These are phyloP conservation scores for Nemoura dubitans DNA, from an alignment of 2,888 invertebrate species.

Conservation along the genomic window DNA sequence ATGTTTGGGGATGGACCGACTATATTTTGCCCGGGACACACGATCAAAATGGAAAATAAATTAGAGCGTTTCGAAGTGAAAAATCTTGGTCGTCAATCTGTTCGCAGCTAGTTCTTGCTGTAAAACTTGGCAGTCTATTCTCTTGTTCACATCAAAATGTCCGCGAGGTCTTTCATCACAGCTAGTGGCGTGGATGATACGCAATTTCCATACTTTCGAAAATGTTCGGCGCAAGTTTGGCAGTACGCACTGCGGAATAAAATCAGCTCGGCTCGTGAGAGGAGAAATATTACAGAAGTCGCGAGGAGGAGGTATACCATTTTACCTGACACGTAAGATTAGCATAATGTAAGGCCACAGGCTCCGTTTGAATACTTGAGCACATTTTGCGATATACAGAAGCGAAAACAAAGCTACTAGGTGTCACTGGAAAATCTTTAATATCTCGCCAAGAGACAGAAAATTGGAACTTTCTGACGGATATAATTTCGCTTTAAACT, in stretches of 20 bases:
- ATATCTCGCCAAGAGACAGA: neutral
- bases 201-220: conserved; percentile 30
- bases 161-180: conserved; percentile 27
- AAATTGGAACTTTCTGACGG: neutral
- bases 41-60: conserved; percentile 23
- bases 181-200: conserved; percentile 27
- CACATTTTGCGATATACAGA: neutral
- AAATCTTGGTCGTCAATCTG: conserved; percentile 10
- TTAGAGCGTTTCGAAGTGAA: conserved; percentile 7
- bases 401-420: neutral
- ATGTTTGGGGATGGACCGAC: neutral
- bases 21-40: neutral
- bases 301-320: neutral
- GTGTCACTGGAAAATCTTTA: neutral
- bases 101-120: neutral
- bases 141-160: conserved; percentile 17
- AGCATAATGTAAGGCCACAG: neutral
- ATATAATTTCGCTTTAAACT: neutral
- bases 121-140: conserved; percentile 17
- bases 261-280: neutral
- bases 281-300: neutral
- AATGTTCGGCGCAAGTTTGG: neutral
- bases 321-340: conserved; percentile 13
- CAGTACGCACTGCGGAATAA: neutral
- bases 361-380: neutral